Conservation (phyloP, 2,888 invertebrate species). For the Leptinotarsa rubiginosa region DNA sequence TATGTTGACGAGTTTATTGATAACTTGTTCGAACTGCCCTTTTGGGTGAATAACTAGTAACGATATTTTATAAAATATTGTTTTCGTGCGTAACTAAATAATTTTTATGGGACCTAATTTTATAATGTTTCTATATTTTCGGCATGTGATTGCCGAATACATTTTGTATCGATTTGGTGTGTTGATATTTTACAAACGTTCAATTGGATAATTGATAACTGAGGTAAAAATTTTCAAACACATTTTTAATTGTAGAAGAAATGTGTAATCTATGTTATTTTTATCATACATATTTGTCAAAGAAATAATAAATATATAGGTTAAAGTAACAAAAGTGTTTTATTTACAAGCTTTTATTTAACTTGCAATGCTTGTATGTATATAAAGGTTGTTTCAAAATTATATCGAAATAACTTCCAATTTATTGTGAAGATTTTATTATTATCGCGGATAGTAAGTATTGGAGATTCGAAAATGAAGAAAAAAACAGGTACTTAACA, state of each 20-base stretch:
- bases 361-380: constrained; percentile 8
- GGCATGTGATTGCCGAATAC: not conserved
- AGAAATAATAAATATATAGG: constrained; percentile 42
- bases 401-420: too few species aligned
- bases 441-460: too few species aligned
- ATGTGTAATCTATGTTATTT: constrained; percentile 40
- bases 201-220: not conserved
- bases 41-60: not conserved
- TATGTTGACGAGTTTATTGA: too few species aligned
- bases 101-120: not conserved
- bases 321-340: constrained; percentile 27
- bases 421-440: too few species aligned
- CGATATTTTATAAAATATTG: not conserved
- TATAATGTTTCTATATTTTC: too few species aligned
- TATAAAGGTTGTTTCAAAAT: too few species aligned
- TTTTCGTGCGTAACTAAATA: not conserved
- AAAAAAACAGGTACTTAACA: too few species aligned
- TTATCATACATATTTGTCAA: constrained; percentile 44
- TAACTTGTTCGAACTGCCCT: too few species aligned
- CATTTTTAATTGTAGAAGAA: constrained; percentile 24
- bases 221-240: not conserved
- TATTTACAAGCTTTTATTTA: constrained; percentile 18
- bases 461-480: too few species aligned
- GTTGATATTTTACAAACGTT: not conserved
- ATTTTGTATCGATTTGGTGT: too few species aligned